phyloP scores from a whole-genome alignment of 1,140 invertebrate genomes.

The Notospermus geniculatus region DNA sequence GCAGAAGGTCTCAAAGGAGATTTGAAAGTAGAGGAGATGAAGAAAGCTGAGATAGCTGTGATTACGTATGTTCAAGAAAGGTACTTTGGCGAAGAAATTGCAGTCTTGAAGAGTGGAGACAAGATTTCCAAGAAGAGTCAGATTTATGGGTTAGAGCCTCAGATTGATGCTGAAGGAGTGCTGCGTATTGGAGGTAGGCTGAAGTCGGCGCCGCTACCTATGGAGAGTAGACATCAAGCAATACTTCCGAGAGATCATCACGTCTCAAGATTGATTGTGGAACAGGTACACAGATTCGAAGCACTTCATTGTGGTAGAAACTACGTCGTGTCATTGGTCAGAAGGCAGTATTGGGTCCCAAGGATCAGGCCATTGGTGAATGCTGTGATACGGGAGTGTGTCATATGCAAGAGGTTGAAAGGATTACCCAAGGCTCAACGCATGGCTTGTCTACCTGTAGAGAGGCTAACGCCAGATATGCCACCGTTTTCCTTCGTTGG shows the following conservation, averaged over 20 bases:
- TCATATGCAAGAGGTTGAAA: too few species aligned
- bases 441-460: conserved; percentile 20
- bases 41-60: background rate
- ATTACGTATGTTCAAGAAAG: background rate
- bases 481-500: conserved; percentile 25
- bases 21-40: background rate
- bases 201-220: background rate
- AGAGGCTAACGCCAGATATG: too few species aligned
- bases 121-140: too few species aligned
- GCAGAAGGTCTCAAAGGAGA: too few species aligned
- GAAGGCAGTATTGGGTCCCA: too few species aligned
- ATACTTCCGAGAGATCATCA: conserved; percentile 8
- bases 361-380: too few species aligned
- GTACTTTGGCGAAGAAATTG: background rate
- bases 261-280: conserved; percentile 10
- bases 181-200: conserved; percentile 3
- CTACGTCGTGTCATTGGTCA: too few species aligned
- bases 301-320: conserved; percentile 22
- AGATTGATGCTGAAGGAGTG: conserved; percentile 2
- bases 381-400: too few species aligned
- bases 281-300: conserved; percentile 15
- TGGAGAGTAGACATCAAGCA: background rate
- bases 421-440: conserved; percentile 12
- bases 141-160: background rate
- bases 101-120: too few species aligned